Evolutionary conservation across 1,140 invertebrate genomes (phyloP), one percentile per base, ranked within the genome.

Genomic region (Drosophila rufa): DNA sequence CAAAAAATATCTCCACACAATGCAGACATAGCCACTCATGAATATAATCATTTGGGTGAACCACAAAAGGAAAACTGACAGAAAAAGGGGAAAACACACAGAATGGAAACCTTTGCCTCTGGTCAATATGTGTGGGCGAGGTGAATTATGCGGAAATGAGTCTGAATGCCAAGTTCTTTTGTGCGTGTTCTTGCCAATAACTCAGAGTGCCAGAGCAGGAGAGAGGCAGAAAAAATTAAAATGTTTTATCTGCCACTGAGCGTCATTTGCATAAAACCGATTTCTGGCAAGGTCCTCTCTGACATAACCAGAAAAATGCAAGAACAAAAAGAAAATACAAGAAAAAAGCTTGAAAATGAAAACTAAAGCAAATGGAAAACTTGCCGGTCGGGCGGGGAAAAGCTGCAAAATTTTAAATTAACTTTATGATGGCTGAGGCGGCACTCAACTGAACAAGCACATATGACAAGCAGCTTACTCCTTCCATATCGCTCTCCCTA

Each of bases 241-340:
- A 66, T 78, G 65, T 66, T 90, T 90, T 89, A 84, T 89, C 81
- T 81, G 69, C 77, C 74, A 53, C 47, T 40, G 68, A 71, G 53
- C 71, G 68, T 56, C 81, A 83, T 90, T 89, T 87, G 68, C 84
- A 90, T 89, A 89, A 89, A 79, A 77, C 83, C 81, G 84, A 86
- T 82, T 86, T 79, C 60, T 74, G 78, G 47, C 71, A 77, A 67
- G 60, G 56, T 40, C 46, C 36, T 14, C 30, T 36, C 42, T 65
- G 11, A 19, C 50, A 11, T 27, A 61, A 42, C 12, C 33, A 22
- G 42, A 48, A 79, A 56, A 48, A 68, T 33, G 61, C 27, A 51
- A 30, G 14, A 33, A 12, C 4, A 53, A 51, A 25, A 30, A 17
- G 6, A 30, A 30, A 51, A 40, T 25, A 14, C 8, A 30, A 15